Base-by-base conservation (phyloP, 1,140 invertebrate genomes). In the Drosophila baimaii region DNA sequence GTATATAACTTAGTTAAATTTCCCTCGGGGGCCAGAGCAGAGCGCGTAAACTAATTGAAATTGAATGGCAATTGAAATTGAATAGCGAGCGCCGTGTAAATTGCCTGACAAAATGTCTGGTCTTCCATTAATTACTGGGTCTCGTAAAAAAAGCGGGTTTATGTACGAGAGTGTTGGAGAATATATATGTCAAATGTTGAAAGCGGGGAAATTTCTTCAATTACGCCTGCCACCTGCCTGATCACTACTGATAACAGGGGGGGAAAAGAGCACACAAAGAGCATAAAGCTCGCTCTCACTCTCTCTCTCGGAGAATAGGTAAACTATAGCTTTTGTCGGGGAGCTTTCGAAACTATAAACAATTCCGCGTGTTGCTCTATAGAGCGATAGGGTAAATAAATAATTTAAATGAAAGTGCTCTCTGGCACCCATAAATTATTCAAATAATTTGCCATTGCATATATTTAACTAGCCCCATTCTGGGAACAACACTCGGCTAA, bases 1-100 rank as follows among this genome's bases (percentile, higher is more conserved):
- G n/a, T n/a, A n/a, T n/a, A n/a, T n/a, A 21, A 77, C 77, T 83
- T 74, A 71, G 46, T 52, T 19, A 44, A 61, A 88, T 88, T 88
- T 88, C 83, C 83, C 83, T n/a, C 46, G 41, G 72, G 62, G 84
- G 39, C 64, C 59, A 15, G 44, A 19, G 29, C 17, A 12, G 15
- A 54, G 12, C 51, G n/a, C n/a, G n/a, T 31, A 47, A 76, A 73
- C 58, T 66, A 79, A 70, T 62, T 73, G 63, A 69, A 83, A 83
- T 77, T 80, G 80, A 83, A 65, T 71, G 49, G 33, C 62, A 79
- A 83, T 79, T 79, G 74, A 39, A 72, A 55, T 43, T 62, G 64
- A 23, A 64, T 43, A 29, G 70, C 23, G 15, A 33, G 57, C 17
- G 35, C 10, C 31, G 15, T 43, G 64, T 75, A 69, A 86, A 81